These are phyloP conservation scores for Hyles lineata DNA, from an alignment of 2,888 invertebrate genomes.

Conservation along the genomic window DNA sequence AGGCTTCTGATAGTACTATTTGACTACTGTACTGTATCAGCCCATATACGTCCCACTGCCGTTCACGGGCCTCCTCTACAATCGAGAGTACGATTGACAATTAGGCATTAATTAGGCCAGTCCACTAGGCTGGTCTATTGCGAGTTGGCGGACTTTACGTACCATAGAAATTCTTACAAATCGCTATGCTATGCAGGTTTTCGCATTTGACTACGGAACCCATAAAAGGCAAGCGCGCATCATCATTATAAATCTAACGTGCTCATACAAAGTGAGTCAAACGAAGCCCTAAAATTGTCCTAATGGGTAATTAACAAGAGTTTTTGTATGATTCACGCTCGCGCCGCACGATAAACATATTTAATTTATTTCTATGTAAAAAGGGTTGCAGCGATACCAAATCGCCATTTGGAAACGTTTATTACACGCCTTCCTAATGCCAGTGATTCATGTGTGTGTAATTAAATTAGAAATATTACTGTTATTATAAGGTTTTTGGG, in stretches of 20 bases:
- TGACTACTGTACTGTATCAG: too few relatives aligned
- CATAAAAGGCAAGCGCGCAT: neutral
- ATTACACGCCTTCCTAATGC: conserved; percentile 11
- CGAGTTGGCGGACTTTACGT: too few relatives aligned
- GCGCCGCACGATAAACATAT: neutral
- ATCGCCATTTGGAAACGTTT: conserved; percentile 23
- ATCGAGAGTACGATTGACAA: too few relatives aligned
- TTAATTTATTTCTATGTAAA: conserved; percentile 16
- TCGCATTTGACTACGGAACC: neutral
- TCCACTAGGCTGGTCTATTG: too few relatives aligned
- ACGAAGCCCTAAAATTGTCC: conserved; percentile 12
- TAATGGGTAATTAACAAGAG: conserved; percentile 21
- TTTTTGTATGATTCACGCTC: conserved; percentile 21
- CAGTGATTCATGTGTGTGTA: conserved; percentile 14
- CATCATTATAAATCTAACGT: conserved; percentile 16
- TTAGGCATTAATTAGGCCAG: too few relatives aligned
- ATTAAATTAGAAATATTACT: conserved; percentile 10
- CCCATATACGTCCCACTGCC: too few relatives aligned
- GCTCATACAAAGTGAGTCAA: neutral
- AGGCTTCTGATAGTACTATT: too few relatives aligned
- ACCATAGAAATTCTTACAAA: too few relatives aligned
- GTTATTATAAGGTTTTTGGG: conserved; percentile 4
- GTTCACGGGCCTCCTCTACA: too few relatives aligned
- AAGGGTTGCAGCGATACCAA: conserved; percentile 1
- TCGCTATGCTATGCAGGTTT: too few relatives aligned